phyloP scores from a whole-genome alignment of 2,797 vertebrate species.

The Halcyon chelicuti region DNA sequence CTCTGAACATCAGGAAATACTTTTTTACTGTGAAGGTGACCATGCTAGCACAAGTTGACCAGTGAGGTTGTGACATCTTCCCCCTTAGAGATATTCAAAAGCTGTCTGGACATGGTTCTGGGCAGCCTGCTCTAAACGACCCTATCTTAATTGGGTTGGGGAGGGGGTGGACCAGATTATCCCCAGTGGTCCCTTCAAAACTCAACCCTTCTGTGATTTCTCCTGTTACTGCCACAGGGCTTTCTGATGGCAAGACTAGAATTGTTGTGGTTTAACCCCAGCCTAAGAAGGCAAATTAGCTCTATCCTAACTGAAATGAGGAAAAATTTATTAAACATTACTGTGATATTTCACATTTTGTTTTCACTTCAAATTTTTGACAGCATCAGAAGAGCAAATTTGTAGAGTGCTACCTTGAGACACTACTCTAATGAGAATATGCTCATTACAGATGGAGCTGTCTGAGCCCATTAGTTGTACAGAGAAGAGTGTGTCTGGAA shows the following conservation, averaged over 20 bases:
- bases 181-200: neutral
- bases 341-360: neutral
- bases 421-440: conserved; percentile 7
- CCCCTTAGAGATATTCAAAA: neutral
- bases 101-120: neutral
- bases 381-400: neutral
- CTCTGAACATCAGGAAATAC: neutral
- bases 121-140: neutral
- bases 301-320: neutral
- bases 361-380: neutral
- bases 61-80: neutral
- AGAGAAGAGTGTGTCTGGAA: neutral
- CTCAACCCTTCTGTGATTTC: neutral
- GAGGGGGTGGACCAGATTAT: neutral
- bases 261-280: neutral
- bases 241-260: neutral
- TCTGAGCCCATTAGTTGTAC: conserved; percentile 16
- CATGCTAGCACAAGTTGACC: neutral
- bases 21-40: neutral
- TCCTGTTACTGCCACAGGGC: neutral
- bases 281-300: neutral
- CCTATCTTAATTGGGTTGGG: neutral
- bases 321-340: neutral
- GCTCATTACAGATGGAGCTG: conserved; percentile 27
- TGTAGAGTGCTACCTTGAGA: neutral